Percentiles rank a stretch among this genome's conserved stretches.
These are phyloP conservation scores for Trachelus iudaicus DNA, from an alignment of 2,888 invertebrate genomes.

Conservation along the genomic window DNA sequence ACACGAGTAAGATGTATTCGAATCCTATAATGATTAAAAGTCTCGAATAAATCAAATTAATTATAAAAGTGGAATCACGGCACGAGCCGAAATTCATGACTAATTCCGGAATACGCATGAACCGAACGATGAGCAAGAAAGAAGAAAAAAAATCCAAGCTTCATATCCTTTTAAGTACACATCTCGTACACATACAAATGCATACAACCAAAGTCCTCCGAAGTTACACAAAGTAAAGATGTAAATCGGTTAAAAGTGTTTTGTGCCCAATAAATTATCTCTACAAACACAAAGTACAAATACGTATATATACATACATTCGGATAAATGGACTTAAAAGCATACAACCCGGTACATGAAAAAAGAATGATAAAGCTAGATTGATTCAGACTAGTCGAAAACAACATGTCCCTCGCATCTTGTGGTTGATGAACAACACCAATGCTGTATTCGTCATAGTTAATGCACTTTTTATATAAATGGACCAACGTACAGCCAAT, in stretches of 20 bases:
- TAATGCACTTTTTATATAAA: too few relatives aligned
- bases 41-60: too few relatives aligned
- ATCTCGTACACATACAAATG: not conserved
- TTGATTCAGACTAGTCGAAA: not conserved
- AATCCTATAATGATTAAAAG: not conserved
- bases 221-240: not conserved
- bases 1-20: not conserved
- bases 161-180: not conserved
- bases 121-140: not conserved
- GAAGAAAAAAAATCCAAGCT: not conserved
- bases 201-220: not conserved
- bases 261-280: not conserved
- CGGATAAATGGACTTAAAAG: not conserved
- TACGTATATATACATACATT: not conserved
- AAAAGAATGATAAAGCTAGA: too few relatives aligned
- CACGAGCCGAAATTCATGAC: not conserved
- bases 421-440: too few relatives aligned
- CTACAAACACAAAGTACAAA: not conserved
- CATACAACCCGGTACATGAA: not conserved
- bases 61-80: not conserved
- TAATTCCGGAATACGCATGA: not conserved
- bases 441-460: too few relatives aligned
- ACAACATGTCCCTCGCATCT: not conserved
- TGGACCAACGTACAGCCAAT: too few relatives aligned
- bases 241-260: not conserved